Evolutionary conservation across 2,888 invertebrate species (phyloP), one percentile per base, ranked within the genome.

Genomic region (Cerceris ruficornis): DNA sequence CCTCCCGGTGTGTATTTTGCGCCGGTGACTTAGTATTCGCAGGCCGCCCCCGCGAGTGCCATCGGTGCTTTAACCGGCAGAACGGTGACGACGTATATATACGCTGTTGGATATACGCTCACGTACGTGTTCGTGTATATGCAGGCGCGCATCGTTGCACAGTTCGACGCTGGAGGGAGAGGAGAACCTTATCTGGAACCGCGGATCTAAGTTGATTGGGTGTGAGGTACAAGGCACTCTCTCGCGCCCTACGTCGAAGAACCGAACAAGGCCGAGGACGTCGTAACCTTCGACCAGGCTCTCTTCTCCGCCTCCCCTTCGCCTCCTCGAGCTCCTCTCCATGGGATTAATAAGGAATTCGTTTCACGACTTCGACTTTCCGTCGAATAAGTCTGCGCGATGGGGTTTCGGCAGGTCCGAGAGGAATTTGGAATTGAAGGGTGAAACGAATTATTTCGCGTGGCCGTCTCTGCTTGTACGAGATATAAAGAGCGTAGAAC

Each of bases 171-270:
- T 74, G 62, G 75, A 71, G 67, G 69, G 69, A 69, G 77, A 65
- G 57, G 71, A 79, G 75, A 39, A 58, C 84, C 87, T 90, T 90
- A 90, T 91, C 91, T 89, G 86, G 84, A 87, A 84, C 86, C 88
- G 87, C 88, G 88, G 88, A 91, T 91, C 91, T 89, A 86, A 88
- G 88, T 90, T 90, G 91, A 91, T 91, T 90, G 90, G 91, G 91
- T 91, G 91, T 88, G 90, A 91, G 90, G 89, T 91, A 91, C 91
- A 91, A 90, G 90, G 84, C 87, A 86, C 88, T 88, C 87, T 86
- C 88, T 90, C 89, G 90, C 90, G 88, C 90, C 87, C 86, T 86
- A 80, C 76, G 80, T 81, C 80, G 74, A 80, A 77, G 83, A 76
- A 74, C 73, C 80, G 83, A 80, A 86, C 83, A 83, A 85, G 82